phyloP scores from a whole-genome alignment of 2,888 invertebrate genomes.

The Flexamia atlantica region DNA sequence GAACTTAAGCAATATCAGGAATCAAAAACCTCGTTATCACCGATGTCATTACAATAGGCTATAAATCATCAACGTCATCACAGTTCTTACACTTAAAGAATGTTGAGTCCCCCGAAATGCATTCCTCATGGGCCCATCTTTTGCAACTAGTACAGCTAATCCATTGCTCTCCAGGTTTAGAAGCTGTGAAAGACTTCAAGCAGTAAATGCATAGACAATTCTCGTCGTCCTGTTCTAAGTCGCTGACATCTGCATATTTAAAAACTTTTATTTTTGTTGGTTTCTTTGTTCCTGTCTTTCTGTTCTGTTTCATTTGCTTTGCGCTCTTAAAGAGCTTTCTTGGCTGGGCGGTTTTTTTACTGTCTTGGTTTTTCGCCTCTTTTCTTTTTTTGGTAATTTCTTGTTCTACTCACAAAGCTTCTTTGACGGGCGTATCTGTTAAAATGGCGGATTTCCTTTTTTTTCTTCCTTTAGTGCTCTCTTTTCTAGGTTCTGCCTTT shows the following conservation, averaged over 20 bases:
- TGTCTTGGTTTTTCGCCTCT: background rate
- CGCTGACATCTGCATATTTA: background rate
- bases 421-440: conserved; percentile 60
- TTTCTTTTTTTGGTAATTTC: conserved; percentile 14
- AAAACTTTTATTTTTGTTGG: background rate
- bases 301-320: background rate
- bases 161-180: conserved; percentile 35
- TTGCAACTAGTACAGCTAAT: conserved; percentile 38
- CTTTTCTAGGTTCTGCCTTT: conserved; percentile 49
- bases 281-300: background rate
- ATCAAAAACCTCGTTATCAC: too few relatives aligned
- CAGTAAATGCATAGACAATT: conserved; percentile 58
- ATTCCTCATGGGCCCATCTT: conserved; percentile 56
- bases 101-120: background rate
- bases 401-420: conserved; percentile 28
- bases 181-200: conserved; percentile 19
- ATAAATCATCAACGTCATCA: background rate
- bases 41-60: too few relatives aligned
- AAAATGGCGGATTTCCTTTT: conserved; percentile 54
- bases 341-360: background rate
- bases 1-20: too few relatives aligned
- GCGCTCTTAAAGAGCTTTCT: background rate
- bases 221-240: conserved; percentile 44
- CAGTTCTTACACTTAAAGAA: background rate
- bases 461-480: conserved; percentile 46